Base-by-base conservation (phyloP, 2,113 vertebrate genomes). In the Rhabdornis inornatus region DNA sequence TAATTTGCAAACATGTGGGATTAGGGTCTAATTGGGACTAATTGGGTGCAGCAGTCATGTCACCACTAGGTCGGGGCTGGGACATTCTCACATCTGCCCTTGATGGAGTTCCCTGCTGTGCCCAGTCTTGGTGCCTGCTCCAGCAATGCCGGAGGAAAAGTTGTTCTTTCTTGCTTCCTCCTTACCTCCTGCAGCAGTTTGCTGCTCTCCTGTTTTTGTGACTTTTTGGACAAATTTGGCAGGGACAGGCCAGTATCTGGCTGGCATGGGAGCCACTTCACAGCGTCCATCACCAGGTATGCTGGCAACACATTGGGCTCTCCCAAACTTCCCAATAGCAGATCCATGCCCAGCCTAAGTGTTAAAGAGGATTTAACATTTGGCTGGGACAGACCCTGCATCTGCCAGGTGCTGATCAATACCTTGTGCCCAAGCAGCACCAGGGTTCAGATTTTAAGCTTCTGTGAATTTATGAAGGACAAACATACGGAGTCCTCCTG, bases 271-370 rank as follows among this genome's bases (percentile, higher is more conserved):
- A 79, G 63, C 39, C 23, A 19, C 53, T 10, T 33, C 15, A 16
- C 25, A 33, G 31, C 0, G 0, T 15, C 21, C 39, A 37, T 44
- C 2, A 0, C 39, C 0, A 1, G 23, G 27, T 52, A 7, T 2
- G 0, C 8, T 2, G 42, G 23, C 53, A 24, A 57, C 13, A 2
- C 53, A 7, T 31, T 0, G 0, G 52, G n/a, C 22, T 68, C 39
- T 59, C 55, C 57, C 11, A 22, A 71, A 5, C 19, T 18, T 24
- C 35, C 5, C 5, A 16, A 1, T 2, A 23, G 44, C 52, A 31
- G 22, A 11, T 30, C 61, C 1, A 0, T 3, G 2, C 24, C 55
- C 77, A 22, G 23, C 47, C 39, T 7, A 9, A 3, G 7, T 17
- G 11, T 47, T 12, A 15, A 55, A 78, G 42, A 12, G 18, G 11